Conservation (phyloP, 1,140 invertebrate species). For the Drosophila willistoni region DNA sequence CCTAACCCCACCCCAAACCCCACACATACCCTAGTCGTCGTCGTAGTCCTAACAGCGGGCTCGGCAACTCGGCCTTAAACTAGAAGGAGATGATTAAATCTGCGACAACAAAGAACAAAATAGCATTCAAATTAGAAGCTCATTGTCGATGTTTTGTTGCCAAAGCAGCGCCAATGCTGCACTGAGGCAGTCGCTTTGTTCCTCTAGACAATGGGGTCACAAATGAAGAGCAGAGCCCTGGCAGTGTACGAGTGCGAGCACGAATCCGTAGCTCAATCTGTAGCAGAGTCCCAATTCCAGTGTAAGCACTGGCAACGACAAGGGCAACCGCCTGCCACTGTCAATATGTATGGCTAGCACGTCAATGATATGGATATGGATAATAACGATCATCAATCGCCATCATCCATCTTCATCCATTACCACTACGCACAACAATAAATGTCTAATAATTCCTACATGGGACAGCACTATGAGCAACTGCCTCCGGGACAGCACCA, state of each 20-base stretch:
- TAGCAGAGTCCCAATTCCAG: neutral
- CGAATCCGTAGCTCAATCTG: slow-evolving; percentile 14
- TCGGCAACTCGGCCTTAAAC: slow-evolving; percentile 7
- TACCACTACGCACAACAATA: slow-evolving; percentile 47
- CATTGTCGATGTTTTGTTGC: slow-evolving; percentile 75
- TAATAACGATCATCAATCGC: slow-evolving; percentile 65
- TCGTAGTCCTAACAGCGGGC: neutral
- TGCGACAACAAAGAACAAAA: slow-evolving; percentile 71
- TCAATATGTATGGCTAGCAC: slow-evolving; percentile 23
- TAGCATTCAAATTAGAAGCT: slow-evolving; percentile 80
- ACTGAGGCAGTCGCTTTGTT: slow-evolving; percentile 52
- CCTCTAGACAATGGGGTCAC: slow-evolving; percentile 63
- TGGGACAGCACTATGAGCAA: slow-evolving; percentile 28
- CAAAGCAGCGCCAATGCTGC: slow-evolving; percentile 56
- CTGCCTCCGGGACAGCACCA: slow-evolving; percentile 9
- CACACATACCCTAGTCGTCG: slow-evolving; percentile 1
- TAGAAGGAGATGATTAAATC: slow-evolving; percentile 73
- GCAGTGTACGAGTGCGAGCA: neutral
- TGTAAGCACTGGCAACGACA: slow-evolving; percentile 9
- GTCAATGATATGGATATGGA: slow-evolving; percentile 46
- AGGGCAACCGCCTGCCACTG: slow-evolving; percentile 22
- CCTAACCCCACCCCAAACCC: neutral
- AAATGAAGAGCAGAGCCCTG: slow-evolving; percentile 53
- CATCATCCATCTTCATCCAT: slow-evolving; percentile 77
- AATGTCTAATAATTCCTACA: slow-evolving; percentile 53